phyloP scores from a whole-genome alignment of 2,113 vertebrate species.

The Puffinus mauretanicus region DNA sequence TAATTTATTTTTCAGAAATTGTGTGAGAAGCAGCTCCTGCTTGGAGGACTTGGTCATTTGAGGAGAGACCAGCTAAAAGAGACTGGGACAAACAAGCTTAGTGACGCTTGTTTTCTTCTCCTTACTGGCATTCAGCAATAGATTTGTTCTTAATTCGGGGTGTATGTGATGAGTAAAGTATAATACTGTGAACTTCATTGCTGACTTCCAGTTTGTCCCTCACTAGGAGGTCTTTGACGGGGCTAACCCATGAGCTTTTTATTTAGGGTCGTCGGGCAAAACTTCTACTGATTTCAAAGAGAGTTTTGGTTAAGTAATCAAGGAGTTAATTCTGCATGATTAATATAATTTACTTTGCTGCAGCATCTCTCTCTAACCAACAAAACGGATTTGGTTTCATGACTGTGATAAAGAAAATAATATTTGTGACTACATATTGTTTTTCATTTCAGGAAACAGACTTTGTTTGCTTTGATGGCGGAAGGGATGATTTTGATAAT shows the following conservation, averaged over 20 bases:
- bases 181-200: background rate
- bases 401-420: background rate
- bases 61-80: background rate
- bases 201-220: background rate
- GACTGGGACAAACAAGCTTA: background rate
- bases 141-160: background rate
- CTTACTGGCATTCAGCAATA: background rate
- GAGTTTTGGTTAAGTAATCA: background rate
- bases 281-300: background rate
- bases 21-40: background rate
- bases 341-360: background rate
- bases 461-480: conserved; percentile 92
- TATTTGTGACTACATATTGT: background rate
- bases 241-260: background rate
- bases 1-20: background rate
- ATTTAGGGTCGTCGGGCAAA: background rate
- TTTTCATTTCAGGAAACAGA: conserved; percentile 87
- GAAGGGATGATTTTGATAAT: conserved; percentile 86
- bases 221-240: background rate
- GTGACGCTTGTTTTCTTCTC: background rate
- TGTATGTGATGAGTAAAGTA: background rate
- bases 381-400: background rate
- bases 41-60: background rate
- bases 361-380: background rate
- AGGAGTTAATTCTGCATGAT: background rate